A percentile compares a stretch with the other conserved stretches of the same genome.
Conservation (phyloP, 2,888 invertebrate genomes). For the Gastracanthus pulcherrimus region DNA sequence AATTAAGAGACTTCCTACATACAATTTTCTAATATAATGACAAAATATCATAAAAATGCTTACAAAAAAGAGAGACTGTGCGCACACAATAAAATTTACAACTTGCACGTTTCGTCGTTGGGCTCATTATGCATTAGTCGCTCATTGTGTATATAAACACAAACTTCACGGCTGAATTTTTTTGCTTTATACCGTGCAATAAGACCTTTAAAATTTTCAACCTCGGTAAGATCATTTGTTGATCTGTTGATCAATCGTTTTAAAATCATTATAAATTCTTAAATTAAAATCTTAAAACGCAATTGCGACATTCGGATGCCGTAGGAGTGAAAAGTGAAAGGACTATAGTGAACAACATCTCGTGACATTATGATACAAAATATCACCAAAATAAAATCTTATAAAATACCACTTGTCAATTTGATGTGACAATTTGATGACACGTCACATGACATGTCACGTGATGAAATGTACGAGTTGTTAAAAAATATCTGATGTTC, state of each 20-base stretch:
- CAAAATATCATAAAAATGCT: background rate
- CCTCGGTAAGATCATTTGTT: background rate
- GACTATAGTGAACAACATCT: too few relatives aligned
- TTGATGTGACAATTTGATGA: too few relatives aligned
- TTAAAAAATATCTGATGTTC: too few relatives aligned
- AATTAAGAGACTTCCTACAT: conserved; percentile 9
- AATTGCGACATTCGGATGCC: background rate
- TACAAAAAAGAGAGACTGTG: background rate
- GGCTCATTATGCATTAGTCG: background rate
- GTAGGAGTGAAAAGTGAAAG: conserved; percentile 3
- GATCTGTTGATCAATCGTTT: background rate
- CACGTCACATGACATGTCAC: too few relatives aligned
- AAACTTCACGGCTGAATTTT: background rate
- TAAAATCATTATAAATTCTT: background rate
- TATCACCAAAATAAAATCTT: too few relatives aligned
- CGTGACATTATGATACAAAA: too few relatives aligned
- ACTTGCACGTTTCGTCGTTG: background rate
- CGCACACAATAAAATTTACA: conserved; percentile 16
- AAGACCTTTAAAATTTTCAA: background rate
- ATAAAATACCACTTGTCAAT: too few relatives aligned
- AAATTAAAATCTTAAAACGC: background rate
- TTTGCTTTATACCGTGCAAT: background rate
- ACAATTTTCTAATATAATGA: conserved; percentile 10
- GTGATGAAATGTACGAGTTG: too few relatives aligned
- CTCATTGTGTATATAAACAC: background rate